Conservation (phyloP, 2,888 invertebrate species). For the Philereme transversata region DNA sequence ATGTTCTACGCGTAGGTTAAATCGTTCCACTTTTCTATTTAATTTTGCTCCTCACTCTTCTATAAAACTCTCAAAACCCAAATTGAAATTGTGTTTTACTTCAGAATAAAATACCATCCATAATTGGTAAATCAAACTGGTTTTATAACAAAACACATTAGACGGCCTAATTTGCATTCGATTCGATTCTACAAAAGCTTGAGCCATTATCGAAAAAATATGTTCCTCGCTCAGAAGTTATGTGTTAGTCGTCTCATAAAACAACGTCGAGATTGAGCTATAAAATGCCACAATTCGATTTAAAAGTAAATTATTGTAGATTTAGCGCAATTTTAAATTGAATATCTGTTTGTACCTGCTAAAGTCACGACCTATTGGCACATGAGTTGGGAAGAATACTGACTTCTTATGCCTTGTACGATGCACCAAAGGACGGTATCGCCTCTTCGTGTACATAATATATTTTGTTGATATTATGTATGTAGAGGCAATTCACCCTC, state of each 20-base stretch:
- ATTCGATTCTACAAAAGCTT: slow-evolving; percentile 28
- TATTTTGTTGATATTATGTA: no score
- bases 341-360: slow-evolving; percentile 62
- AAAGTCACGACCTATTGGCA: no score
- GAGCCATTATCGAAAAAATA: slow-evolving; percentile 36
- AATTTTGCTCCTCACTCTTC: not conserved
- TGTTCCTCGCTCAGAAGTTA: slow-evolving; percentile 38
- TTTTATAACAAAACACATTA: slow-evolving; percentile 25
- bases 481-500: no score
- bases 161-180: slow-evolving; percentile 34
- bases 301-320: slow-evolving; percentile 69
- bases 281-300: slow-evolving; percentile 65
- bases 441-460: no score
- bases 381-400: no score
- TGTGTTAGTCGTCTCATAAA: slow-evolving; percentile 45
- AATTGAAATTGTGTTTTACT: slow-evolving; percentile 12
- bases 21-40: not conserved
- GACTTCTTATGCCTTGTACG: no score
- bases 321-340: slow-evolving; percentile 71
- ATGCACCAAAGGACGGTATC: no score
- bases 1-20: no score
- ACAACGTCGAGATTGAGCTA: slow-evolving; percentile 54
- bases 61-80: not conserved
- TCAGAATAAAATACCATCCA: slow-evolving; percentile 14
- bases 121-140: slow-evolving; percentile 31